phyloP scores from a whole-genome alignment of 2,797 vertebrate genomes.

The Eleutherodactylus coqui region DNA sequence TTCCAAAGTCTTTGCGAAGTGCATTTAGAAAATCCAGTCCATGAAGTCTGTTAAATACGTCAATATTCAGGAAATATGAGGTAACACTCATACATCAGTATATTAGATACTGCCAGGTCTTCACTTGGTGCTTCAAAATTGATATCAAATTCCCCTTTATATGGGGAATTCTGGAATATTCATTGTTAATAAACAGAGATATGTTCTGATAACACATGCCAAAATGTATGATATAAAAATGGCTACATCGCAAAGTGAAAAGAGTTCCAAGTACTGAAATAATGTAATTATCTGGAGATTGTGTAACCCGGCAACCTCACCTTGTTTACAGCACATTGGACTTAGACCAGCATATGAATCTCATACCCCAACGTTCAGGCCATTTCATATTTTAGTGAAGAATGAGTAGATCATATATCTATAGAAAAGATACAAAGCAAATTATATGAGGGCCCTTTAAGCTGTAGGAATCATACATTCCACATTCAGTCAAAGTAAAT shows the following conservation, averaged over 20 bases:
- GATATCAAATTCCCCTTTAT: conserved; percentile 50
- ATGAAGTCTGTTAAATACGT: conserved; percentile 23
- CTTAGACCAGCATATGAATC: conserved; percentile 42
- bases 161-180: conserved; percentile 46
- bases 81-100: conserved; percentile 7
- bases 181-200: conserved; percentile 63
- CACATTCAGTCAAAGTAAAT: neutral
- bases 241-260: conserved; percentile 39
- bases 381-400: conserved; percentile 51
- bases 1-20: neutral
- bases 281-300: conserved; percentile 60
- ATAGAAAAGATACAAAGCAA: conserved; percentile 11
- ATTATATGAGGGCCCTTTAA: neutral
- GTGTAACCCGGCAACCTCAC: conserved; percentile 57
- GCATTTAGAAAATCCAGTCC: neutral
- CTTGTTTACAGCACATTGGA: conserved; percentile 60
- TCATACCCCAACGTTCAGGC: conserved; percentile 46
- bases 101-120: conserved; percentile 2
- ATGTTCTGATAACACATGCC: conserved; percentile 51
- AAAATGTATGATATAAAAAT: conserved; percentile 61
- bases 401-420: conserved; percentile 22
- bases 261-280: conserved; percentile 59
- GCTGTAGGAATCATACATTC: neutral
- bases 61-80: conserved; percentile 36
- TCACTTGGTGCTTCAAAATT: conserved; percentile 25